phyloP scores from a whole-genome alignment of 2,113 vertebrate species.

The Rhinichthys klamathensis region DNA sequence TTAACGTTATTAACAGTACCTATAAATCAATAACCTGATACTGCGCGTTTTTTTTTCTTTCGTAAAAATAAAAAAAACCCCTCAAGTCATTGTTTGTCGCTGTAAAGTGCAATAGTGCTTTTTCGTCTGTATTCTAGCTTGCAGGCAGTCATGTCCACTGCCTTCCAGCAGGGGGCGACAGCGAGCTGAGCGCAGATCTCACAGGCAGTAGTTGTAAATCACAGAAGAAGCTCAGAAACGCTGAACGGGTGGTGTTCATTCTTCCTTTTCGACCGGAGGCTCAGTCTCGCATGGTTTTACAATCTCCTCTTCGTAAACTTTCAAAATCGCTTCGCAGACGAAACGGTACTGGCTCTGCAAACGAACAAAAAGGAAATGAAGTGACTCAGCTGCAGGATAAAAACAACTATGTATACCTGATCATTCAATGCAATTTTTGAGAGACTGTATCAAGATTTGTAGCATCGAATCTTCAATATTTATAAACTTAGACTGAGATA shows the following conservation, averaged over 20 bases:
- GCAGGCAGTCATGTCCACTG: slow-evolving; percentile 36
- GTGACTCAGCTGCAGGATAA: background rate
- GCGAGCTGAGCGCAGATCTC: slow-evolving; percentile 10
- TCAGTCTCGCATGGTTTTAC: slow-evolving; percentile 45
- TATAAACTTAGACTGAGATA: background rate
- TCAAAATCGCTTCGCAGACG: slow-evolving; percentile 60
- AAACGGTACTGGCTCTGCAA: slow-evolving; percentile 59
- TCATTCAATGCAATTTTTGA: background rate
- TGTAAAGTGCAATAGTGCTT: slow-evolving; percentile 63
- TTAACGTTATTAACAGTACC: slow-evolving; percentile 39
- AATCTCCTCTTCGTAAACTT: slow-evolving; percentile 55
- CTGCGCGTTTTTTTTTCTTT: slow-evolving; percentile 5
- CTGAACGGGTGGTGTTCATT: slow-evolving; percentile 29
- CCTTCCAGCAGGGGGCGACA: slow-evolving; percentile 46
- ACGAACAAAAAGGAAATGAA: background rate
- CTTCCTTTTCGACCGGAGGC: slow-evolving; percentile 27
- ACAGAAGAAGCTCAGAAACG: slow-evolving; percentile 15
- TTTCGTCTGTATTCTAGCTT: slow-evolving; percentile 43
- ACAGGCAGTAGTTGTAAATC: slow-evolving; percentile 45
- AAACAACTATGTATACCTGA: no score
- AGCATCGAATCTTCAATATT: background rate
- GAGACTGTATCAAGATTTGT: background rate
- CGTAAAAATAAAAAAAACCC: slow-evolving; percentile 33
- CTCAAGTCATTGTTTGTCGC: slow-evolving; percentile 52
- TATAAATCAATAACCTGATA: slow-evolving; percentile 53